Evolutionary conservation across 2,113 vertebrate genomes (phyloP), one percentile per base, ranked within the genome.

Genomic region (Castor canadensis): DNA sequence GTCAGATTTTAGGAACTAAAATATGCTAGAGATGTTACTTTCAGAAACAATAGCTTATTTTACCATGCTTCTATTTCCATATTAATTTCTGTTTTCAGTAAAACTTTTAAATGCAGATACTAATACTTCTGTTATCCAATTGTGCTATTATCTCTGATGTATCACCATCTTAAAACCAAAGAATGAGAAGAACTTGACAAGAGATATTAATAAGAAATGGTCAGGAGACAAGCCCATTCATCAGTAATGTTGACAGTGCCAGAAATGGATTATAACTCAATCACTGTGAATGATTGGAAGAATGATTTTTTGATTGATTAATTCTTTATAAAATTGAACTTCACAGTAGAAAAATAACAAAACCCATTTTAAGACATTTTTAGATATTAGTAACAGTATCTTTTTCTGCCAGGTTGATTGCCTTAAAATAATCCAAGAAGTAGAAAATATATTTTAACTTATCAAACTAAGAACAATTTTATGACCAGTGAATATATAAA

Each of bases 271-370:
- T 94, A 85, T 52, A 91, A 79, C n/a, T 93, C 54, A 56, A 72
- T 91, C 72, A 81, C 30, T 69, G 58, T 73, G 20, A 95, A 93
- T 45, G 11, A 19, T 79, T 94, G 56, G 35, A 94, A 88, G 73
- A 95, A 82, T 77, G 30, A 72, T 91, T 92, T 93, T 10, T 75
- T 95, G 80, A 90, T 87, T 94, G 81, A 93, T 62, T 92, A 64
- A 92, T 84, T 92, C n/a, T 85, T 94, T 9, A 62, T 79, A 71
- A 83, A 90, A 95, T 89, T 6, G 20, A 84, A 56, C 19, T 87
- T 76, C 24, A 71, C 26, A 66, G 16, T 35, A 71, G 20, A 93
- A 80, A 69, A 75, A 45, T 20, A 89, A 80, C 12, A 92, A 66
- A 93, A 77, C 1, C 13, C 12, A 87, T 79, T 88, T 93, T 32